These are phyloP conservation scores for Mastomys coucha DNA, from an alignment of 2,113 vertebrate species.

Conservation along the genomic window DNA sequence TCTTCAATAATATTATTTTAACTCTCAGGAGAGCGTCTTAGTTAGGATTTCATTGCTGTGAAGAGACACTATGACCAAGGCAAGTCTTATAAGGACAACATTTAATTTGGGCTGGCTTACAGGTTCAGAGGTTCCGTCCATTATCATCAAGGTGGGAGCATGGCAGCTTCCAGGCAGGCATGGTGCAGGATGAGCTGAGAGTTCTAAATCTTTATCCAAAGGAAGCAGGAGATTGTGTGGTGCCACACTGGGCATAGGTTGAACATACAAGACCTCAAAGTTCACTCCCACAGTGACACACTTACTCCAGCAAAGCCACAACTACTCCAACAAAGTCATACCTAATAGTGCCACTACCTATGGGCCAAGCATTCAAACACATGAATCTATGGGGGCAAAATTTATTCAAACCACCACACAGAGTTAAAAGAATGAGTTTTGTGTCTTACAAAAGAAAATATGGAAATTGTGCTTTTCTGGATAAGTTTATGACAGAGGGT, in stretches of 20 bases:
- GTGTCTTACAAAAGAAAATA: slow-evolving; percentile 18
- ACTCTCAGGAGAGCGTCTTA: not conserved
- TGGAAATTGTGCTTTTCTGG: slow-evolving; percentile 56
- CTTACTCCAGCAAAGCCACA: not conserved
- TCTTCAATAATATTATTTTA: slow-evolving; percentile 14
- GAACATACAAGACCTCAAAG: not conserved
- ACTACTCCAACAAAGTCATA: not conserved
- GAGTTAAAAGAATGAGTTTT: slow-evolving; percentile 25
- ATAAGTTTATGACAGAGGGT: slow-evolving; percentile 70
- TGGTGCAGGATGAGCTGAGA: not conserved
- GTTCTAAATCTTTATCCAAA: not conserved
- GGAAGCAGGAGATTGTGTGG: not conserved
- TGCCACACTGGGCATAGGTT: not conserved
- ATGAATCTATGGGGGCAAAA: not conserved
- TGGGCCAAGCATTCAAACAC: not conserved
- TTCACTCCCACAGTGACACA: not conserved
- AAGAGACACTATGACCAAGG: not conserved
- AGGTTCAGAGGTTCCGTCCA: not conserved
- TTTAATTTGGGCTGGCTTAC: not conserved
- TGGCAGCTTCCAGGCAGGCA: not conserved
- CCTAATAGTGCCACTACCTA: not conserved
- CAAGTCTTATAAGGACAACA: not conserved
- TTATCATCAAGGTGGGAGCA: not conserved
- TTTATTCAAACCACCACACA: not conserved
- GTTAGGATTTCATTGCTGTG: not conserved